Conservation (phyloP, 2,888 invertebrate species). For the Galeopsomyia nigrocyanea region DNA sequence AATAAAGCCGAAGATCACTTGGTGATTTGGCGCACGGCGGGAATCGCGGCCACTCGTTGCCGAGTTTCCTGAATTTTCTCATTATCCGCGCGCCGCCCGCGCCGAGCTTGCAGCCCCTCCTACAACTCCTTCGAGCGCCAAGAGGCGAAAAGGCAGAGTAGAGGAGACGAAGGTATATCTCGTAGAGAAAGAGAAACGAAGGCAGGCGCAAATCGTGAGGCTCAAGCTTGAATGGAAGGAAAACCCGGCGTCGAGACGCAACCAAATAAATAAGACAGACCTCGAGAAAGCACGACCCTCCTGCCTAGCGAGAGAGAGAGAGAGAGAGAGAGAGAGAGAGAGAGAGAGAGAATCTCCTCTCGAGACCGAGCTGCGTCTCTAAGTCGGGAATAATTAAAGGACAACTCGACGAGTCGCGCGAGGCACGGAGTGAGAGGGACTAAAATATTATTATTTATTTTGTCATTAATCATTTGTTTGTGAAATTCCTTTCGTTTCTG, state of each 20-base stretch:
- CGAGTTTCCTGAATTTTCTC: slow-evolving; percentile 59
- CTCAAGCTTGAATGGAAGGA: slow-evolving; percentile 21
- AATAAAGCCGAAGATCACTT: too few species aligned
- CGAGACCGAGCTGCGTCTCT: slow-evolving; percentile 13
- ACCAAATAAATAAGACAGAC: slow-evolving; percentile 44
- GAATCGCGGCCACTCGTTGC: slow-evolving; percentile 6
- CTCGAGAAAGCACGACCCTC: slow-evolving; percentile 41
- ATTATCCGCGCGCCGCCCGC: slow-evolving; percentile 50
- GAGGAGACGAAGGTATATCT: too few species aligned
- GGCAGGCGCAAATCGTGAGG: slow-evolving; percentile 39
- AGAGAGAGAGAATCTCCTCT: background rate
- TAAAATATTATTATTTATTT: slow-evolving; percentile 27
- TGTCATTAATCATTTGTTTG: too few species aligned
- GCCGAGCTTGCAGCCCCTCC: background rate
- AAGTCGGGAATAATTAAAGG: slow-evolving; percentile 44
- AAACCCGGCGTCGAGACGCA: slow-evolving; percentile 22
- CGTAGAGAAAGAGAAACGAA: background rate
- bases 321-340: slow-evolving; percentile 1
- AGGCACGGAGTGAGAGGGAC: background rate
- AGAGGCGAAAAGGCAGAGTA: slow-evolving; percentile 14
- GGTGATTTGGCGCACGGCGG: background rate
- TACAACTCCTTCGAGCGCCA: slow-evolving; percentile 10
- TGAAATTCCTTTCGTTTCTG: background rate
- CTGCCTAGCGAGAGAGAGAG: background rate
- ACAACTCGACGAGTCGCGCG: slow-evolving; percentile 29